Evolutionary conservation across 2,888 invertebrate genomes (phyloP), one percentile per base, ranked within the genome.

Genomic region (Cosmia trapezina): DNA sequence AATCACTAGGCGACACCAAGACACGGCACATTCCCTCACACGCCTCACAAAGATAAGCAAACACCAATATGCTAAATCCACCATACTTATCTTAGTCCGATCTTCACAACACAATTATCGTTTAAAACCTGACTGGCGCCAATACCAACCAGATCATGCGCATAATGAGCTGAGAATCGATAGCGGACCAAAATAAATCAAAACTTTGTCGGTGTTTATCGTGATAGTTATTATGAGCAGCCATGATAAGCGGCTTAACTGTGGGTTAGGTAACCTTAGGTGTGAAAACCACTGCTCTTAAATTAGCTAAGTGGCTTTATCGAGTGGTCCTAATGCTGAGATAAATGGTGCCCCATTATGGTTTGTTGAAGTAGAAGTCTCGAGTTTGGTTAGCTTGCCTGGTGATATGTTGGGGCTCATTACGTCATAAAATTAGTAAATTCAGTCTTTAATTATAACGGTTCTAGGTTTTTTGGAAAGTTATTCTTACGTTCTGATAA

Each of bases 291-390:
- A 79, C 87, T 77, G 85, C 86, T 89, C 88, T 88, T 91, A 91
- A 91, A 92, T 92, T 89, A 90, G 89, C 91, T 89, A 89, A 91
- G 92, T 91, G 89, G 91, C 91, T 91, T 89, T 93, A 93, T 92
- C 91, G 88, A 88, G 79, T 81, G 78, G 80, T 82, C 84, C 67
- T 90, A 89, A 89, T 84, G 85, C 87, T 80, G 81, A 78, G 88
- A 90, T 89, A 90, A 92, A 91, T 91, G 87, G 83, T 76, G 69
- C 53, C 33, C 86, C 81, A 87, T 89, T 90, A 87, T 79, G 76
- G 76, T 72, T 78, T 78, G 76, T 67, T 70, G 68, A 76, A 70
- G 71, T 67, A 74, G 60, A 84, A 63, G 67, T 76, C 9, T 28
- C 19, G n/a, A 53, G 70, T 73, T 78, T 28, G 37, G 65, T 43